Evolutionary conservation across 2,797 vertebrate species (phyloP).

Genomic region (Cygnus olor): DNA sequence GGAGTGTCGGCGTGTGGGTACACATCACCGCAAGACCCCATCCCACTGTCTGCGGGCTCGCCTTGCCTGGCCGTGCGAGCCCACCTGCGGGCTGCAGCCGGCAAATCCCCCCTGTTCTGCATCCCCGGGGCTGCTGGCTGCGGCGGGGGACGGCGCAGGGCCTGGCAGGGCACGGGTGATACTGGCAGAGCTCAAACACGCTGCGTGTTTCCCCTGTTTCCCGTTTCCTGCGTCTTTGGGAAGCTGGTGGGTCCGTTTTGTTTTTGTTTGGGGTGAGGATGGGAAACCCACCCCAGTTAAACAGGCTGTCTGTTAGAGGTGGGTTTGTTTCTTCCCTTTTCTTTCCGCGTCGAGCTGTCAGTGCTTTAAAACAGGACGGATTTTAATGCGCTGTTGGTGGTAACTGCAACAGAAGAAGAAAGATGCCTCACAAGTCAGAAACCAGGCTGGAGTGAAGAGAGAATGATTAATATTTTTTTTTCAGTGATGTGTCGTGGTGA

Average conservation of each 20-base stretch:
- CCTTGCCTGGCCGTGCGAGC: too few relatives aligned
- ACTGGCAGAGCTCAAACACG: accelerated
- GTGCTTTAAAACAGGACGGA: not conserved
- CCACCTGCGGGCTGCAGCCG: not conserved
- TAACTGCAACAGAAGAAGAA: conserved; percentile 26
- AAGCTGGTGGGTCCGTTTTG: not conserved
- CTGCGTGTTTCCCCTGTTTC: not conserved
- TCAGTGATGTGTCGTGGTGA: not conserved
- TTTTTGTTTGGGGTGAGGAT: not conserved
- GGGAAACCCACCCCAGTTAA: not conserved
- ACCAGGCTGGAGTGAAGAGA: not conserved
- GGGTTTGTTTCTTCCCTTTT: not conserved
- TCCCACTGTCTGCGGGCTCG: not conserved
- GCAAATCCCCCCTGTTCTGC: accelerated
- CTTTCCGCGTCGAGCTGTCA: not conserved
- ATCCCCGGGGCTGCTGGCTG: not conserved
- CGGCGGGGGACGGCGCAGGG: not conserved
- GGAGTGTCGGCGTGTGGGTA: not conserved
- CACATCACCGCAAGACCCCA: not conserved
- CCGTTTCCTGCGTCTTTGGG: accelerated
- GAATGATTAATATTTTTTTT: conserved; percentile 38
- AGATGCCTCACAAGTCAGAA: not conserved
- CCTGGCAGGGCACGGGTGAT: accelerated
- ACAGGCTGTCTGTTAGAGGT: not conserved
- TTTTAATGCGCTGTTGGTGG: not conserved